phyloP scores from a whole-genome alignment of 2,113 vertebrate genomes.

The Actenoides hombroni region DNA sequence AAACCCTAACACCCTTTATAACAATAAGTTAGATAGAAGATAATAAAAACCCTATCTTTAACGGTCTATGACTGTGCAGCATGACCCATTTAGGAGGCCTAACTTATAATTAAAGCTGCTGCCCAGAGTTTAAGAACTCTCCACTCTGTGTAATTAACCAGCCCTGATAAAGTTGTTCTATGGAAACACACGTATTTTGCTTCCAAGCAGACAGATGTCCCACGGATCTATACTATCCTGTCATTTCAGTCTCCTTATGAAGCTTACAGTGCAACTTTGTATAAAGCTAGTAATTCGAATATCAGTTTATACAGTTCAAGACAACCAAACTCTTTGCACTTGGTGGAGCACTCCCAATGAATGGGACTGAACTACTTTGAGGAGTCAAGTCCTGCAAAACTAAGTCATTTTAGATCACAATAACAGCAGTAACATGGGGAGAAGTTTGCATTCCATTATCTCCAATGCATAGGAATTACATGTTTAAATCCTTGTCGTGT shows the following conservation, averaged over 20 bases:
- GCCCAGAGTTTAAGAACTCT: neutral
- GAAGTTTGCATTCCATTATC: neutral
- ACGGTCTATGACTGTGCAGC: neutral
- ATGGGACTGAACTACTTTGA: neutral
- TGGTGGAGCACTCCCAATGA: fast-evolving
- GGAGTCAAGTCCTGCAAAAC: neutral
- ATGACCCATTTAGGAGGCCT: neutral
- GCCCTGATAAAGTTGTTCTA: neutral
- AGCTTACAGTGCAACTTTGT: neutral
- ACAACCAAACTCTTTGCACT: neutral
- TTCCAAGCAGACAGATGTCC: neutral
- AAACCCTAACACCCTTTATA: neutral
- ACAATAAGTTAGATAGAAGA: neutral
- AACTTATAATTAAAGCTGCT: neutral
- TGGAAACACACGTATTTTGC: neutral
- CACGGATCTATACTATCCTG: neutral
- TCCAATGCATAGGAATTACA: neutral
- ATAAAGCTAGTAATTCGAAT: neutral
- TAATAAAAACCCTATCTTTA: neutral
- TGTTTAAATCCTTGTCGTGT: neutral
- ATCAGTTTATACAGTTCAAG: neutral
- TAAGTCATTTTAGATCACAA: neutral
- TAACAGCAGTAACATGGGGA: neutral
- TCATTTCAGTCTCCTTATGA: neutral
- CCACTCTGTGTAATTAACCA: neutral